Percentiles rank a stretch among this genome's conserved stretches.
phyloP scores from a whole-genome alignment of 2,888 invertebrate genomes.

The Lysandra coridon region DNA sequence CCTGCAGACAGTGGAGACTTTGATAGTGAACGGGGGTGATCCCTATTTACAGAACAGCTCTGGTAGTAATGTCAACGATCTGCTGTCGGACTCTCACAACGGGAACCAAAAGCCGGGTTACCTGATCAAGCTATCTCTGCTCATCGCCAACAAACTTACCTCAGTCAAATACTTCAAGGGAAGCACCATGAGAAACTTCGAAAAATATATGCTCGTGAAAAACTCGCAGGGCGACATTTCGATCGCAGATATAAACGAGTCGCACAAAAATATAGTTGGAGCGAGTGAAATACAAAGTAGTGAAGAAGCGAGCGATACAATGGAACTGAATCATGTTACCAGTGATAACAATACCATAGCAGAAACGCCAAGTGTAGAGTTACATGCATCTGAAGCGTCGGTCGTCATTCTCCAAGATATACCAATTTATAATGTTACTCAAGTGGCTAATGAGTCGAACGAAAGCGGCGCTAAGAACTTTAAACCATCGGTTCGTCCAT shows the following conservation, averaged over 20 bases:
- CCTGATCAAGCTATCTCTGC: constrained; percentile 49
- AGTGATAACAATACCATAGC: background rate
- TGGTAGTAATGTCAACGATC: constrained; percentile 63
- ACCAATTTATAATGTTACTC: background rate
- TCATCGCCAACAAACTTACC: constrained; percentile 55
- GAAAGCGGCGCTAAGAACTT: background rate
- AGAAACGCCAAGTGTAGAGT: background rate
- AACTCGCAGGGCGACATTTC: constrained; percentile 47
- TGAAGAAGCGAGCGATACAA: background rate
- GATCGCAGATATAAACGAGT: constrained; percentile 37
- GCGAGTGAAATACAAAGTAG: background rate
- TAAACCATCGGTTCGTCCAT: background rate
- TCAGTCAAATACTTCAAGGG: constrained; percentile 43
- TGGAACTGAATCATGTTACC: background rate
- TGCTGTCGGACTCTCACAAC: constrained; percentile 65
- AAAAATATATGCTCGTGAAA: constrained; percentile 52
- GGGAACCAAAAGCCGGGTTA: background rate
- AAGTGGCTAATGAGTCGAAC: background rate
- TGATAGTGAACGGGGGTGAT: constrained; percentile 68
- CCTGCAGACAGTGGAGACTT: constrained; percentile 59
- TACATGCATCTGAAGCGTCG: background rate
- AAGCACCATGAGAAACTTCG: constrained; percentile 37
- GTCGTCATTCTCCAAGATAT: constrained; percentile 1
- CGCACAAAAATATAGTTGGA: background rate
- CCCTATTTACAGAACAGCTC: constrained; percentile 67